Percentiles rank a stretch among this genome's conserved stretches.
phyloP scores from a whole-genome alignment of 2,888 invertebrate genomes.

The Branchellion lobata region DNA sequence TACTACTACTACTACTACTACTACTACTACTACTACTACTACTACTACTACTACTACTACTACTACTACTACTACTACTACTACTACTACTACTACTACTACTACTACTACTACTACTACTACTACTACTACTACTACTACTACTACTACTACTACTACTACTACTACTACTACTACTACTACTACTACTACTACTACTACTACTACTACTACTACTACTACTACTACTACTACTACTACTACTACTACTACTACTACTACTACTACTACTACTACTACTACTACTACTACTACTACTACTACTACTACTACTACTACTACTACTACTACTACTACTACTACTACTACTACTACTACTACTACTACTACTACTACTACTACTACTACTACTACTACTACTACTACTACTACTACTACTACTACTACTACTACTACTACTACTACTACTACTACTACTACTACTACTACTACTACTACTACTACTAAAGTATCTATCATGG shows the following conservation, averaged over 20 bases:
- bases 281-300: constrained; percentile 9
- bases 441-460: constrained; percentile 33
- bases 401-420: constrained; percentile 34
- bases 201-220: constrained; percentile 9
- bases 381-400: constrained; percentile 35
- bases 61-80: constrained; percentile 9
- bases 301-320: constrained; percentile 9
- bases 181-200: constrained; percentile 9
- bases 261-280: constrained; percentile 9
- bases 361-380: constrained; percentile 34
- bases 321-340: constrained; percentile 30
- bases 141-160: constrained; percentile 9
- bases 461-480: constrained; percentile 31
- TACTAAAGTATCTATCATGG: neutral
- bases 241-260: constrained; percentile 9
- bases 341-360: constrained; percentile 30
- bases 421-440: constrained; percentile 31
- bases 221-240: constrained; percentile 9
- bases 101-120: constrained; percentile 9
- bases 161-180: constrained; percentile 9
- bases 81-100: constrained; percentile 9
- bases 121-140: constrained; percentile 9
- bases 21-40: constrained; percentile 9
- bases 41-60: constrained; percentile 9
- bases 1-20: constrained; percentile 9